Evolutionary conservation across 1,140 invertebrate species (phyloP).

Genomic region (Macrobrachium rosenbergii): DNA sequence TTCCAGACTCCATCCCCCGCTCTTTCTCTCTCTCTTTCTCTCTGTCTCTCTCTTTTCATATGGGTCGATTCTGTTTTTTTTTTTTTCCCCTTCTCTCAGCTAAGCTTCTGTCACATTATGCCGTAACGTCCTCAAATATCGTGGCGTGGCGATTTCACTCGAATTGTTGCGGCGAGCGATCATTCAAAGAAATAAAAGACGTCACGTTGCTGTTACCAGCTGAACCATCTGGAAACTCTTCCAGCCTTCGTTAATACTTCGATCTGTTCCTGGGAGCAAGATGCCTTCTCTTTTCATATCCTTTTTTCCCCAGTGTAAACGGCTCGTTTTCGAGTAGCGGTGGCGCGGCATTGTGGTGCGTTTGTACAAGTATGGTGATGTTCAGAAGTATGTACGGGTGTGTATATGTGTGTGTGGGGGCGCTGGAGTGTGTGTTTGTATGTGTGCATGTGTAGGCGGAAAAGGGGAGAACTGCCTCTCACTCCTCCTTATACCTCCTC

Average conservation of each 20-base stretch:
- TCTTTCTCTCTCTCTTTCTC: conserved; percentile 34
- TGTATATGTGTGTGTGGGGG: neutral
- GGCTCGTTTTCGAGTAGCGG: too few relatives aligned
- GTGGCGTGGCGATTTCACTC: too few relatives aligned
- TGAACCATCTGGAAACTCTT: too few relatives aligned
- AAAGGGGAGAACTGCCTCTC: neutral
- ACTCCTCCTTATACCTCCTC: neutral
- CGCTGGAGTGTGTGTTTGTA: neutral
- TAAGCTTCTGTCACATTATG: neutral
- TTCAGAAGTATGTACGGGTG: neutral
- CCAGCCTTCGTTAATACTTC: too few relatives aligned
- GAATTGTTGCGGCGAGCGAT: too few relatives aligned
- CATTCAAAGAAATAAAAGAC: too few relatives aligned
- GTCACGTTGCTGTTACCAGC: too few relatives aligned
- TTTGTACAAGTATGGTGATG: too few relatives aligned
- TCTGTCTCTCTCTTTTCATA: neutral
- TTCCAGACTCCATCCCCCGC: neutral
- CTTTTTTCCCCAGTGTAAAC: too few relatives aligned
- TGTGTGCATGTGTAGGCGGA: neutral
- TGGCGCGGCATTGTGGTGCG: too few relatives aligned
- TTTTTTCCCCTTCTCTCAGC: conserved; percentile 14
- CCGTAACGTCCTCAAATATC: neutral
- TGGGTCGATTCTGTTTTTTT: neutral
- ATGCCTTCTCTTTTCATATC: too few relatives aligned
- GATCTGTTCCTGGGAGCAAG: too few relatives aligned